phyloP scores from a whole-genome alignment of 2,113 vertebrate genomes.

The Baryphthengus martii region DNA sequence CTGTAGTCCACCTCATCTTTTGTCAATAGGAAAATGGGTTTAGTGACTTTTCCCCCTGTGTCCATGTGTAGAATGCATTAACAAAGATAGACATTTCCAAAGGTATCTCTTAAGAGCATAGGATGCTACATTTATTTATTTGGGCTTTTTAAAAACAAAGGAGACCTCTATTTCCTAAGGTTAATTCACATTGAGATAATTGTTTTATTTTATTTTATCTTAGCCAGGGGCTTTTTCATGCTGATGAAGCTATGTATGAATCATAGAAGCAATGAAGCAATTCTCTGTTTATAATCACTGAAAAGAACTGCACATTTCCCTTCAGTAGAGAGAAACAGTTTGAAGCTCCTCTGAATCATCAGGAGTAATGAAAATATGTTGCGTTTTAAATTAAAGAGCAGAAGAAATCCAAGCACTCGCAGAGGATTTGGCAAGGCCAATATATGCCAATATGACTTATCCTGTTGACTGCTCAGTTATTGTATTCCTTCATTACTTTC shows the following conservation, averaged over 20 bases:
- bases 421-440: neutral
- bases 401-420: constrained; percentile 29
- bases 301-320: constrained; percentile 8
- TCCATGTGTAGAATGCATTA: neutral
- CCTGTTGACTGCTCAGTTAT: neutral
- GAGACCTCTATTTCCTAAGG: constrained; percentile 22
- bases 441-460: neutral
- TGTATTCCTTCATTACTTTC: neutral
- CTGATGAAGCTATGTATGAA: neutral
- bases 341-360: constrained; percentile 13
- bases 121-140: neutral
- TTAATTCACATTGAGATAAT: constrained; percentile 14
- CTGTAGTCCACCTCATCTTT: neutral
- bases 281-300: constrained; percentile 32
- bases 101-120: neutral
- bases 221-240: neutral
- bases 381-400: constrained; percentile 26
- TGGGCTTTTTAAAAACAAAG: neutral
- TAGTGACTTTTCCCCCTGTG: neutral
- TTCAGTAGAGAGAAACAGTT: neutral
- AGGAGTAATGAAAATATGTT: constrained; percentile 14
- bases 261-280: constrained; percentile 31
- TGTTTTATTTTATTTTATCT: constrained; percentile 29
- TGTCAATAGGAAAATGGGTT: neutral
- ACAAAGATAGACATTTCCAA: neutral